These are phyloP conservation scores for Nanorana parkeri DNA, from an alignment of 2,113 vertebrate genomes.

Conservation along the genomic window DNA sequence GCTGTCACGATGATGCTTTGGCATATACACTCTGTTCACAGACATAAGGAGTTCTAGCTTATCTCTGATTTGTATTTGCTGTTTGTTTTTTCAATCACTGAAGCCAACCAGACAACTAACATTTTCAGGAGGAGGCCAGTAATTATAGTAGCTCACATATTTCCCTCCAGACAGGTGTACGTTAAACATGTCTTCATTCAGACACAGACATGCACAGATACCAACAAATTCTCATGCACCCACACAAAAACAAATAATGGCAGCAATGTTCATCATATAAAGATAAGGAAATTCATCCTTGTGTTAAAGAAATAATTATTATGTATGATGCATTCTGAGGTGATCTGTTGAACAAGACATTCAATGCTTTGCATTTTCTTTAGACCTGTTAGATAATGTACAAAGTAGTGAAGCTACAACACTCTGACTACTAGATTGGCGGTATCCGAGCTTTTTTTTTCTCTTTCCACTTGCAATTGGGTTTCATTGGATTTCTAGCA, in stretches of 20 bases:
- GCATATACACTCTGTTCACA: too few relatives aligned
- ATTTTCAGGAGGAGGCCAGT: too few relatives aligned
- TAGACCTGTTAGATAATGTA: background rate
- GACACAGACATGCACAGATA: slow-evolving; percentile 59
- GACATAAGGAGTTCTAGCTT: too few relatives aligned
- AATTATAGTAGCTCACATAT: too few relatives aligned
- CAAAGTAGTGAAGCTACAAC: slow-evolving; percentile 9
- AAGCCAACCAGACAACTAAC: too few relatives aligned
- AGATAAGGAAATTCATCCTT: slow-evolving; percentile 64
- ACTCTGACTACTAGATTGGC: background rate
- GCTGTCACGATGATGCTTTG: too few relatives aligned
- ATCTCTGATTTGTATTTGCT: too few relatives aligned
- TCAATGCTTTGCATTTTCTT: slow-evolving; percentile 55
- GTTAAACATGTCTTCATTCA: background rate
- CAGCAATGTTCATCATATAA: slow-evolving; percentile 58
- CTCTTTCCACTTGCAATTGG: too few relatives aligned
- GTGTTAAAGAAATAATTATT: slow-evolving; percentile 60
- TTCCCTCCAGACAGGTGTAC: too few relatives aligned
- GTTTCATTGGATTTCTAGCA: too few relatives aligned
- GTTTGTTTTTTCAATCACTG: too few relatives aligned
- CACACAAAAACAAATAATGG: slow-evolving; percentile 52
- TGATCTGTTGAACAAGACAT: slow-evolving; percentile 66
- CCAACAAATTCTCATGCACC: slow-evolving; percentile 60
- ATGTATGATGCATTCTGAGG: slow-evolving; percentile 63
- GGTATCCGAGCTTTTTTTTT: too few relatives aligned